Evolutionary conservation across 2,113 vertebrate species (phyloP), one percentile per base, ranked within the genome.

Genomic region (Amphiprion percula): DNA sequence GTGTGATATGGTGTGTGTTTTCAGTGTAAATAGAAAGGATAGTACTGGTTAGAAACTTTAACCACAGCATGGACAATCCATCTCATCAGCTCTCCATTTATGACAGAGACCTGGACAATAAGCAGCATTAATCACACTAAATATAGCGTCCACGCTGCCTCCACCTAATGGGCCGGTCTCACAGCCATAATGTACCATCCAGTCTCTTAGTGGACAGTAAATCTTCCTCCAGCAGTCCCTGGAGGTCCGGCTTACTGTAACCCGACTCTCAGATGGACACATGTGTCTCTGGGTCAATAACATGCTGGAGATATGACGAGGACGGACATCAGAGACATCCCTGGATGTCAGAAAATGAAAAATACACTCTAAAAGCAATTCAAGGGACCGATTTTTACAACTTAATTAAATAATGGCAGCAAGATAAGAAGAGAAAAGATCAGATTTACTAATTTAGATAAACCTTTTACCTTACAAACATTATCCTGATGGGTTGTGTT

Each of bases 231-330:
- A 71, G 55, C 17, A 2, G 50, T 71, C 82, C 52, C 69, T 62
- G 23, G 82, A 71, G 86, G 73, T 54, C 28, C 50, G 74, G 53
- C 39, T 53, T 10, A 71, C 68, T 77, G 79, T 79, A 87, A 89
- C 61, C 30, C 44, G 83, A 87, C 58, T 72, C 87, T 17, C 3
- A 74, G 47, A 78, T 68, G 55, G 67, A 82, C 80, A 86, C 73
- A 84, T 86, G 85, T 77, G 58, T 61, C 30, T 55, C 23, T 37
- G 58, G 59, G 53, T 87, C 80, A 78, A 83, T 73, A 82, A 83
- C 23, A 56, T 33, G 65, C 54, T 46, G 23, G 26, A 17, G 37
- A 77, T 59, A 46, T 49, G 47, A 60, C 46, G 26, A 37, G 4
- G 10, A 17, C 30, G 37, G 37, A 49, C 24, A 5, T 14, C 23